phyloP scores from a whole-genome alignment of 2,113 vertebrate genomes.

The Zootoca vivipara region DNA sequence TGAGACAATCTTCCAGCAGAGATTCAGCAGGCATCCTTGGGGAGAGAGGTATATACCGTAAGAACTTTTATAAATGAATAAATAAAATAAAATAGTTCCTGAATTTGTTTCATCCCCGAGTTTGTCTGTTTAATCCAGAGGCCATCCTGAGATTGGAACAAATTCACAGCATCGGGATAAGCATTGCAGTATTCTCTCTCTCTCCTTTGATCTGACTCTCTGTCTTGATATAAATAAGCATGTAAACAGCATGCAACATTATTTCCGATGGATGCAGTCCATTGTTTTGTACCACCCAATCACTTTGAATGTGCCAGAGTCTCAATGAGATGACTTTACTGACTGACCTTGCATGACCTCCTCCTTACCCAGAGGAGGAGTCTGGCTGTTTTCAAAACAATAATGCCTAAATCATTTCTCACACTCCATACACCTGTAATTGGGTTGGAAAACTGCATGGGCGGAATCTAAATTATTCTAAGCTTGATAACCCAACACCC shows the following conservation, averaged over 20 bases:
- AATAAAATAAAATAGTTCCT: neutral
- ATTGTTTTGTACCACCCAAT: neutral
- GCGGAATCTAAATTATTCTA: neutral
- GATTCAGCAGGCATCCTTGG: too few species aligned
- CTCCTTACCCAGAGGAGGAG: neutral
- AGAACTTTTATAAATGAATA: too few species aligned
- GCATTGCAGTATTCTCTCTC: too few species aligned
- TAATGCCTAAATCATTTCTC: neutral
- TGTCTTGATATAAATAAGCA: neutral
- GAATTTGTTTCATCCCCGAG: neutral
- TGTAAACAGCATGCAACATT: neutral
- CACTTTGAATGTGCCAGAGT: neutral
- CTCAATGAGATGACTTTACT: neutral
- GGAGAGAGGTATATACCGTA: too few species aligned
- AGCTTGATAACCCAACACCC: neutral
- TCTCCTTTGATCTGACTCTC: neutral
- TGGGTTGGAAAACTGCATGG: neutral
- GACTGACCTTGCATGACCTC: neutral
- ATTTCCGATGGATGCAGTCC: neutral
- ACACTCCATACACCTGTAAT: neutral
- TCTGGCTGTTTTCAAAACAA: neutral
- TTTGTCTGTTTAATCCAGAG: neutral
- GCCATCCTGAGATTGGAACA: neutral
- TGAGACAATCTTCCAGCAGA: too few species aligned
- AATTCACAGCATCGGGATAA: neutral